A percentile compares a stretch with the other conserved stretches of the same genome.
Evolutionary conservation across 2,797 vertebrate genomes (phyloP).

Genomic region (Cygnus olor): DNA sequence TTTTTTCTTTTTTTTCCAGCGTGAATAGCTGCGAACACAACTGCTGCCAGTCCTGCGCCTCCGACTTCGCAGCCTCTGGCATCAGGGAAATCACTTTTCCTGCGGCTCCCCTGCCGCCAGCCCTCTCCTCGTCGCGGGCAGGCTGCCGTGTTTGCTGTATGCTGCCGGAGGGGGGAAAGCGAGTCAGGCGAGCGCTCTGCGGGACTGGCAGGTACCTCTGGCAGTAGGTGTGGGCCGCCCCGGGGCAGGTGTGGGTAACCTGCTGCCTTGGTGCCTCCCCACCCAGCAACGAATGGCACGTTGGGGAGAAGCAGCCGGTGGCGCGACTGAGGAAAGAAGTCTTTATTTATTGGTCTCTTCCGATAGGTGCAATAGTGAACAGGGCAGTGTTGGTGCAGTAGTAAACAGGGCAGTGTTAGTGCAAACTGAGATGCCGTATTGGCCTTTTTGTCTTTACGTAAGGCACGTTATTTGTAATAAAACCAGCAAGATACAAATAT

Average conservation of each 20-base stretch:
- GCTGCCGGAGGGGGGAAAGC: neutral
- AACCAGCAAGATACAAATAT: slow-evolving; percentile 21
- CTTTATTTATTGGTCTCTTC: slow-evolving; percentile 56
- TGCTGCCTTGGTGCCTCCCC: neutral
- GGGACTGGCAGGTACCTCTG: neutral
- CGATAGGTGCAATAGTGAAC: neutral
- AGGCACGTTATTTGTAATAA: slow-evolving; percentile 22
- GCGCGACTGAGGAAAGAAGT: slow-evolving; percentile 18
- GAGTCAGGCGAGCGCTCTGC: neutral
- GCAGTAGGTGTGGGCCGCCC: rapidly evolving
- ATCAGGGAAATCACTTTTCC: neutral
- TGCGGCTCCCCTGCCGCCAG: neutral
- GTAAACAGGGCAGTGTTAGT: slow-evolving; percentile 67
- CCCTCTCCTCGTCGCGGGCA: neutral
- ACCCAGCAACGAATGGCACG: neutral
- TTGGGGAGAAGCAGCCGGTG: neutral
- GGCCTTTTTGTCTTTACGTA: slow-evolving; percentile 17
- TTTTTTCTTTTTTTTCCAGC: neutral
- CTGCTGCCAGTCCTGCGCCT: neutral
- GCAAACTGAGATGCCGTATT: slow-evolving; percentile 64
- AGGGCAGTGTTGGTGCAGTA: slow-evolving; percentile 50
- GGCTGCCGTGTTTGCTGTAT: neutral
- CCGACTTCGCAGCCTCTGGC: neutral
- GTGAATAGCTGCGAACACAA: neutral
- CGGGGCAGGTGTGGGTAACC: neutral